phyloP scores from a whole-genome alignment of 2,797 vertebrate species.

The Eutrigla gurnardus region DNA sequence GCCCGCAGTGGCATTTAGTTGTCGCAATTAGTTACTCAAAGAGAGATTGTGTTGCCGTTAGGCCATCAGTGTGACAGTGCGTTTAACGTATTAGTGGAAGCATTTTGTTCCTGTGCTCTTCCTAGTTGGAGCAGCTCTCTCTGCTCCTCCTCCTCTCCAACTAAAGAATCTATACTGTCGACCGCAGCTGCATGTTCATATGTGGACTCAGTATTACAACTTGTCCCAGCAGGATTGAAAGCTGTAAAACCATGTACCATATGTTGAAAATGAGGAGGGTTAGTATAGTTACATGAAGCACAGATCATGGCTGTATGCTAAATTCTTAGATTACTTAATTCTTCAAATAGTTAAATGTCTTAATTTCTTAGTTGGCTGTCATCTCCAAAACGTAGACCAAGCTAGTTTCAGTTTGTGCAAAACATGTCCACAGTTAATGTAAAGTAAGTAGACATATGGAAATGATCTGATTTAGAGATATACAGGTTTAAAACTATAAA shows the following conservation, averaged over 20 bases:
- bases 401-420: not conserved
- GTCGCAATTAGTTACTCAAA: not conserved
- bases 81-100: not conserved
- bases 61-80: not conserved
- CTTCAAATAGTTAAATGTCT: not conserved
- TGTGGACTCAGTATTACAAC: conserved; percentile 17
- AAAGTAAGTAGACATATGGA: not conserved
- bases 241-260: not conserved
- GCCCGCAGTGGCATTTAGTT: not conserved
- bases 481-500: too few species aligned
- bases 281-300: not conserved
- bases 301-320: not conserved
- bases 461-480: not conserved
- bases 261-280: too few species aligned
- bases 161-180: conserved; percentile 4
- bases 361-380: not conserved
- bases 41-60: not conserved
- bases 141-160: conserved; percentile 3
- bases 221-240: conserved; percentile 33
- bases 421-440: not conserved
- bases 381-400: not conserved
- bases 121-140: not conserved
- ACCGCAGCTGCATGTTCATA: conserved; percentile 19
- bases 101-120: not conserved
- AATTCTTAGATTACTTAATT: not conserved